Conservation (phyloP, 2,797 vertebrate genomes). For the Rhinophrynus dorsalis region DNA sequence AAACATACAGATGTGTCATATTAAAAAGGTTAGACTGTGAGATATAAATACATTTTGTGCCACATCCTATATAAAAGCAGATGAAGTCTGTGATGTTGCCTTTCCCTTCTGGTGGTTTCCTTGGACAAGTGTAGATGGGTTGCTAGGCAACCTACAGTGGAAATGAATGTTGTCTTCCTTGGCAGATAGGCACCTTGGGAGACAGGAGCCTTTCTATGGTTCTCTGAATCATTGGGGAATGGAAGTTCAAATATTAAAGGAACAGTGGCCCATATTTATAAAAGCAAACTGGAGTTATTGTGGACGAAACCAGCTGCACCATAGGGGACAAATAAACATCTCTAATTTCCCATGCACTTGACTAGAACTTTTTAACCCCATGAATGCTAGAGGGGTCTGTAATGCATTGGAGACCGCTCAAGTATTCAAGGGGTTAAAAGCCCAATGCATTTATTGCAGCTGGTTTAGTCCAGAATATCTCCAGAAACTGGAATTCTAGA, state of each 20-base stretch:
- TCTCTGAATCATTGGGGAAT: conserved; percentile 64
- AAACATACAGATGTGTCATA: neutral
- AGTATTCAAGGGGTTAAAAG: no score
- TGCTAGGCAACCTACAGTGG: conserved; percentile 69
- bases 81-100: conserved; percentile 59
- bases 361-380: no score
- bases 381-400: no score
- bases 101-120: conserved; percentile 60
- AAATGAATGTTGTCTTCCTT: conserved; percentile 57
- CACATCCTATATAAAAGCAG: conserved; percentile 54
- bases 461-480: no score
- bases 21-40: neutral
- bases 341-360: no score
- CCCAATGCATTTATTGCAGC: no score
- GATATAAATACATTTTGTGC: conserved; percentile 54
- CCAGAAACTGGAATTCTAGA: no score
- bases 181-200: conserved; percentile 58
- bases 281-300: no score
- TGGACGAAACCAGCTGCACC: no score
- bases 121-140: conserved; percentile 65
- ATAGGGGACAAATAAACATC: no score
- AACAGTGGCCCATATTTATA: no score
- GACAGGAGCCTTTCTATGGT: conserved; percentile 58
- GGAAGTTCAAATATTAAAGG: conserved; percentile 62
- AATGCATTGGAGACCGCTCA: no score